Evolutionary conservation across 2,888 invertebrate genomes (phyloP).

Genomic region (Panopea generosa): DNA sequence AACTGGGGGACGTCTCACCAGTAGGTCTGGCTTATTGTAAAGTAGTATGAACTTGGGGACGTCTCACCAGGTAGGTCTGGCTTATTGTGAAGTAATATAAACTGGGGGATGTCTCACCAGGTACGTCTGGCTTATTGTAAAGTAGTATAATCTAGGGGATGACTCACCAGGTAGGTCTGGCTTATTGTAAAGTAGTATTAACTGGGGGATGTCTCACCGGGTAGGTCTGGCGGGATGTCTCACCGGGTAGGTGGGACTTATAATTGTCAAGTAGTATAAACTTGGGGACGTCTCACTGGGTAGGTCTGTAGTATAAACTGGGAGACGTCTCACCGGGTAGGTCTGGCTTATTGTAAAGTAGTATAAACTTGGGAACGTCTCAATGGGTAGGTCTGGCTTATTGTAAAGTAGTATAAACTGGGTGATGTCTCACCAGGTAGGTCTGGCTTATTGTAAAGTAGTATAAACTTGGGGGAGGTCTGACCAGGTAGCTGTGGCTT

Average conservation of each 20-base stretch:
- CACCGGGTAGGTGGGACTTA: conserved; percentile 23
- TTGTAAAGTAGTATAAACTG: conserved; percentile 89
- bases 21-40: conserved; percentile 84
- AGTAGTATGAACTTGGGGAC: conserved; percentile 91
- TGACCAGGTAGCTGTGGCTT: too few species aligned
- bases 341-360: conserved; percentile 84
- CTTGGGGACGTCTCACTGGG: conserved; percentile 88
- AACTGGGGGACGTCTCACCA: background rate
- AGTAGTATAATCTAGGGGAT: background rate
- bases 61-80: conserved; percentile 80
- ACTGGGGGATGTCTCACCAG: conserved; percentile 88
- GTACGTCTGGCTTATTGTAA: conserved; percentile 49
- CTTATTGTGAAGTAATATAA: conserved; percentile 87
- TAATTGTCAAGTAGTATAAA: conserved; percentile 89
- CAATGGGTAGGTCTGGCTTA: conserved; percentile 70
- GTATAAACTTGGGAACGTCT: conserved; percentile 90
- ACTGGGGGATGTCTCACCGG: background rate
- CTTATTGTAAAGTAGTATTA: background rate
- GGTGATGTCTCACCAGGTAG: conserved; percentile 86
- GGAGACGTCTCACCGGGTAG: conserved; percentile 86
- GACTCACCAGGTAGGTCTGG: background rate
- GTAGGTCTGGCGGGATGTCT: conserved; percentile 58
- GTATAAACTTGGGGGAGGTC: background rate
- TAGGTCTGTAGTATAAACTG: conserved; percentile 89
- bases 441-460: background rate